Evolutionary conservation across 2,888 invertebrate genomes (phyloP), one percentile per base, ranked within the genome.

Genomic region (Noctua janthina): DNA sequence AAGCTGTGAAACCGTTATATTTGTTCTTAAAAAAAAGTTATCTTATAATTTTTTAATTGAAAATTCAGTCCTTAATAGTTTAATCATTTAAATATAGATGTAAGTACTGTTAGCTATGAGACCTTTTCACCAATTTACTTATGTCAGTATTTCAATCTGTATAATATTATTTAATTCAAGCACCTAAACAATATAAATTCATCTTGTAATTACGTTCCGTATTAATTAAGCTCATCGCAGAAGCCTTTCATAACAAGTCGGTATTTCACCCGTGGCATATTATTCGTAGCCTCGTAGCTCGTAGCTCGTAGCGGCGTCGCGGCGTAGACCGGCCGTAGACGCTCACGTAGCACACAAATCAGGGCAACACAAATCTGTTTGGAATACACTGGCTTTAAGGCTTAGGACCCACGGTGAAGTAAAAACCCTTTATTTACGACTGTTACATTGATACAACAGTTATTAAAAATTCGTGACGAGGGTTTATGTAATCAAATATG

Each of bases 271-370:
- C 68, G 35, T 68, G 29, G 68, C 39, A 39, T 84, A 74, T 84
- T 70, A 84, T 70, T 79, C 64, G 74, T 85, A 82, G 66, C 79
- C 49, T 1, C 78, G 81, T 87, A 86, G 88, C 81, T 23, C 88
- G 87, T 82, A 83, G 85, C 73, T 6, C 39, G 39, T 39, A 87
- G 89, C 81, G 68, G 35, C 78, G 85, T 85, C 88, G 88, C 82
- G 46, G 69, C 86, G 90, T 88, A 90, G 89, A 88, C 87, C 77
- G 29, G 59, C 72, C 84, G 88, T 88, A 91, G 91, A 89, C 88
- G 79, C 78, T 83, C 90, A 84, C 89, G 90, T 90, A 91, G 87
- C 85, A 79, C 84, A 85, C 83, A 84, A 86, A 84, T 87, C 85
- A 86, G 73, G 64, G 46, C 68, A 77, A 81, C 80, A 81, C 84